Evolutionary conservation across 1,140 invertebrate genomes (phyloP), one percentile per base, ranked within the genome.

Genomic region (Mesaphorura yosii): DNA sequence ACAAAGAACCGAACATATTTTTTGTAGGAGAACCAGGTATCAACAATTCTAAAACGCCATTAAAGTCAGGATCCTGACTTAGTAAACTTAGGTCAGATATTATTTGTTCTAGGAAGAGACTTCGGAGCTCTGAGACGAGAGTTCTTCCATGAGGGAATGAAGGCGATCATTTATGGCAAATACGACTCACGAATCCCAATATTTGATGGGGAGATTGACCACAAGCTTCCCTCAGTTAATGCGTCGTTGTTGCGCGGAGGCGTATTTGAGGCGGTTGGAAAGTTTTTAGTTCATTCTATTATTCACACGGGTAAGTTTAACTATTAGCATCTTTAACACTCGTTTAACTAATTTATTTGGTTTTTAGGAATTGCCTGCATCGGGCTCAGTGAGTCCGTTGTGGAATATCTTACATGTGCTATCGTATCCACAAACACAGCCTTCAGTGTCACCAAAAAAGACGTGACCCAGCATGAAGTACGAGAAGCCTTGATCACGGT

Each of bases 11-110:
- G 6, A 6, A 41, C n/a, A 20, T 41, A 41, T 7, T 19, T 17
- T 41, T 41, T 41, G n/a, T 41, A 6, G 39, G 39, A 41, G 39
- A 41, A 41, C 7, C 39, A 41, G 39, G 39, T 41, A 10, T 10
- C n/a, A n/a, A n/a, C n/a, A n/a, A n/a, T 10, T 34, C 31, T 10
- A 34, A 34, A 10, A 34, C 17, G 22, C 7, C 7, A 6, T 10
- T 34, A 10, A n/a, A 34, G n/a, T 34, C 31, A 34, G 31, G 10
- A 34, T 10, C 10, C 31, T 10, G 31, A 10, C 31, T 10, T 34
- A 10, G 22, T 17, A 6, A 17, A 6, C 5, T n/a, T n/a, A n/a
- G n/a, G n/a, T n/a, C n/a, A n/a, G n/a, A n/a, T n/a, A 19, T 41
- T 41, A 41, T 41, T 41, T 6, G 7, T 6, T 12, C 3, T 48